A percentile compares a stretch with the other conserved stretches of the same genome.
Conservation (phyloP, 2,888 invertebrate species). For the Colostygia pectinataria region DNA sequence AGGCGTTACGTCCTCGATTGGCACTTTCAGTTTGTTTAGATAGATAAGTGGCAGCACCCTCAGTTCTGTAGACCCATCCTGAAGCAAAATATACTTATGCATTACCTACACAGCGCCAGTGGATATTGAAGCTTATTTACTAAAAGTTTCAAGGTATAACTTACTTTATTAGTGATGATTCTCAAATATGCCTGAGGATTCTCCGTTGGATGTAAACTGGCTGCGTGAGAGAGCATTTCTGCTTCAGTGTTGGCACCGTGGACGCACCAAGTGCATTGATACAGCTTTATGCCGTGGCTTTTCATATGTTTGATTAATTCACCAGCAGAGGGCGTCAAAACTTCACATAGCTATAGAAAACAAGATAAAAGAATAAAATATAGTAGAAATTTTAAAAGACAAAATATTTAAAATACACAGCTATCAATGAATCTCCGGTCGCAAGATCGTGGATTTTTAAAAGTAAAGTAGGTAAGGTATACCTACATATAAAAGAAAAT, state of each 20-base stretch:
- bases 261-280: conserved; percentile 73
- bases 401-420: background rate
- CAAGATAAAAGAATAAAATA: too few species aligned
- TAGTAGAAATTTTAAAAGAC: background rate
- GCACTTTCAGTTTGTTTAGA: conserved; percentile 54
- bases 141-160: background rate
- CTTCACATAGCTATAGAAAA: conserved; percentile 53
- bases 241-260: conserved; percentile 62
- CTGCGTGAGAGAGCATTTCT: conserved; percentile 61
- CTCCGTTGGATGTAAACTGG: conserved; percentile 64
- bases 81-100: conserved; percentile 35
- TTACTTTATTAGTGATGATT: conserved; percentile 49
- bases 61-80: conserved; percentile 58
- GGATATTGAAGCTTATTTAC: too few species aligned
- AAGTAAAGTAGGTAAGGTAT: too few species aligned
- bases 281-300: conserved; percentile 65
- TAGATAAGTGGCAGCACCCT: conserved; percentile 66
- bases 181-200: conserved; percentile 70
- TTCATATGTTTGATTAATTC: conserved; percentile 63
- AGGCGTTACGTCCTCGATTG: conserved; percentile 44
- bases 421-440: too few species aligned
- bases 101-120: background rate
- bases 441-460: too few species aligned
- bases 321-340: conserved; percentile 37
- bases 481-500: background rate